phyloP scores from a whole-genome alignment of 2,888 invertebrate species.

The Tipula unca region DNA sequence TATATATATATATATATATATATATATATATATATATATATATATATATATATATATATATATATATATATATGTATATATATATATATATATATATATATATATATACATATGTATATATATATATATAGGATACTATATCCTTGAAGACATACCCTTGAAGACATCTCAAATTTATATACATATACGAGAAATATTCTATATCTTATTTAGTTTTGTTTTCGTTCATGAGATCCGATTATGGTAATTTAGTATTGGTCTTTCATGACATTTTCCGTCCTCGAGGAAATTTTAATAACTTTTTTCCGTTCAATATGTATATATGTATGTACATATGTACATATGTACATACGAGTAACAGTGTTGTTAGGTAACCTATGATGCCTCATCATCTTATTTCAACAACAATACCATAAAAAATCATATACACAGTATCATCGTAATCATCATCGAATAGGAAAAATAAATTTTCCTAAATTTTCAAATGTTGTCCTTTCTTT shows the following conservation, averaged over 20 bases:
- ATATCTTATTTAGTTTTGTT: neutral
- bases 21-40: neutral
- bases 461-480: neutral
- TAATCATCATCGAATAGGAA: neutral
- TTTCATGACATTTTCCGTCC: neutral
- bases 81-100: too few species aligned
- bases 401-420: neutral
- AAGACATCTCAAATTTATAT: neutral
- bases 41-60: neutral
- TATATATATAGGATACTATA: too few species aligned
- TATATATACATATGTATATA: neutral
- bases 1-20: neutral
- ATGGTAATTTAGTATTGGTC: neutral
- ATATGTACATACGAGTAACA: neutral
- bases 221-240: neutral
- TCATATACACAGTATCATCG: neutral
- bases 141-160: too few species aligned
- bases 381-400: neutral
- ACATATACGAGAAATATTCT: neutral
- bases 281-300: neutral
- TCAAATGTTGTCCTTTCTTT: neutral
- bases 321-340: neutral
- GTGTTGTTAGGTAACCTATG: neutral
- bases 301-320: neutral
- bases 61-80: neutral